A percentile compares a stretch with the other conserved stretches of the same genome.
Evolutionary conservation across 2,888 invertebrate species (phyloP).

Genomic region (Calameuta idolon): DNA sequence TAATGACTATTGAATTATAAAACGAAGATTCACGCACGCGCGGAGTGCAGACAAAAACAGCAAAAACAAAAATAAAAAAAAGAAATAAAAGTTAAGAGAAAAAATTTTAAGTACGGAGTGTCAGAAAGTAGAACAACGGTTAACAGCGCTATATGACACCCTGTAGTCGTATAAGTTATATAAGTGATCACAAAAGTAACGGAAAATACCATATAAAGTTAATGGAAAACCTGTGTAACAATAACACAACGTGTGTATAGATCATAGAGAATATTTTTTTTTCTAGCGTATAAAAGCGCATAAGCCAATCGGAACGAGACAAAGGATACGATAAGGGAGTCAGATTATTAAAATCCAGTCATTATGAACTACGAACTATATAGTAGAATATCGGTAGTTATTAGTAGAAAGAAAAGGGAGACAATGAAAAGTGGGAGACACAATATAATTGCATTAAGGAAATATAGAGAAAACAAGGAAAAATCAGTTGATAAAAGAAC

Average conservation of each 20-base stretch:
- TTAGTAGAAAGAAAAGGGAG: constrained; percentile 26
- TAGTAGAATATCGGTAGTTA: constrained; percentile 38
- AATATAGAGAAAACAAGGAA: background rate
- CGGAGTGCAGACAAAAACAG: background rate
- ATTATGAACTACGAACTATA: constrained; percentile 28
- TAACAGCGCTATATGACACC: background rate
- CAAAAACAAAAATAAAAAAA: constrained; percentile 6
- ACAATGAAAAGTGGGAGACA: background rate
- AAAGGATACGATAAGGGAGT: background rate
- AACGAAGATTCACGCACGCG: background rate
- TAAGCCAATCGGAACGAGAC: constrained; percentile 16
- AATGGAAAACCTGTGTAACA: constrained; percentile 12
- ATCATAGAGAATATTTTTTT: constrained; percentile 34
- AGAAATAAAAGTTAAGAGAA: background rate
- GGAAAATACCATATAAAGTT: background rate
- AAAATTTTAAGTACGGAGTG: constrained; percentile 9
- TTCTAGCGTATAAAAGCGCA: constrained; percentile 22
- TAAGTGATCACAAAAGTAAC: background rate
- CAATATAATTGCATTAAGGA: background rate
- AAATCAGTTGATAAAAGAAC: background rate
- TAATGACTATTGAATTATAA: background rate
- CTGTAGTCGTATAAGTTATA: background rate
- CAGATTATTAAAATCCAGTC: constrained; percentile 17
- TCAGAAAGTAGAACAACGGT: background rate
- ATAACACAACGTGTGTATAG: constrained; percentile 32